Conservation (phyloP, 2,888 invertebrate species). For the Cantharis rufa region DNA sequence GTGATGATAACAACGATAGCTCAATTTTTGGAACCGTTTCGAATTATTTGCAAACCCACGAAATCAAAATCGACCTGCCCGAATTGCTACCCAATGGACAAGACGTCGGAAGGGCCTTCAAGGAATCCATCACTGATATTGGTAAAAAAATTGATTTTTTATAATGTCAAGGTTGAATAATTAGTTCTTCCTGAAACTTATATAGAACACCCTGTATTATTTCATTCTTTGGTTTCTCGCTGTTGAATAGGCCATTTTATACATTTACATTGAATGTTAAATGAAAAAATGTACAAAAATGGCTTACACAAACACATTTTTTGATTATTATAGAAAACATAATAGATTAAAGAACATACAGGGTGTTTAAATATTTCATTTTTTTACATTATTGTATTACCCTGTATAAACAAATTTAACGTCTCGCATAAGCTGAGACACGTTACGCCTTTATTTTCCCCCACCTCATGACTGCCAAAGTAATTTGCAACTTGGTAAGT, state of each 20-base stretch:
- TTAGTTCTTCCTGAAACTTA: no score
- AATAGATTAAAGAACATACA: no score
- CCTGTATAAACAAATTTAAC: neutral
- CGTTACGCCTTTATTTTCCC: neutral
- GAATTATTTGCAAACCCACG: slow-evolving; percentile 72
- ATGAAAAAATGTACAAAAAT: no score
- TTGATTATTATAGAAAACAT: neutral
- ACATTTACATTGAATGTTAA: no score
- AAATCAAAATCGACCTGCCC: slow-evolving; percentile 71
- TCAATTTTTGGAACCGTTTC: slow-evolving; percentile 64
- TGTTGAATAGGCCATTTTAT: no score
- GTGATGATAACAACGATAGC: slow-evolving; percentile 56
- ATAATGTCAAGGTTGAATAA: neutral
- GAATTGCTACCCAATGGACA: slow-evolving; percentile 67
- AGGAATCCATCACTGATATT: slow-evolving; percentile 61
- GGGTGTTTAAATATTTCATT: no score
- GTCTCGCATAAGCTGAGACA: neutral
- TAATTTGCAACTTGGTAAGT: neutral
- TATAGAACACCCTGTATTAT: no score
- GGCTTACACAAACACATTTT: neutral
- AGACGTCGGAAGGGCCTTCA: slow-evolving; percentile 59
- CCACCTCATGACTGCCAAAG: neutral
- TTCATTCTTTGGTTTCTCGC: no score
- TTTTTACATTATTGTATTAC: neutral
- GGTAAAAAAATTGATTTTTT: slow-evolving; percentile 56